Base-by-base conservation (phyloP, 2,113 vertebrate species). In the Chlamydotis undulata region DNA sequence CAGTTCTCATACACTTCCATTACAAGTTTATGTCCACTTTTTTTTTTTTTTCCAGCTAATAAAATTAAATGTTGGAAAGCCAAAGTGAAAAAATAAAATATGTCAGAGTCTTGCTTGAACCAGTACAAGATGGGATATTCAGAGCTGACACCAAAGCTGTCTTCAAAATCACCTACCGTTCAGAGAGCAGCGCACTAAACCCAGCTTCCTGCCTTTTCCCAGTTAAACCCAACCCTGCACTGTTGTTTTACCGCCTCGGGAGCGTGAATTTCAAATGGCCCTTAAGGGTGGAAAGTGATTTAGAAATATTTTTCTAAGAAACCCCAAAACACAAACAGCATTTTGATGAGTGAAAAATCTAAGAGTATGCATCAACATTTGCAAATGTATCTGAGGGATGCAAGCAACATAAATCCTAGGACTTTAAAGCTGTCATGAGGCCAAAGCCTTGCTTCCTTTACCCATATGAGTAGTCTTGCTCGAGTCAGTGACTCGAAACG, bases 301-400 rank as follows among this genome's bases (percentile, higher is more conserved):
- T 90, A 87, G 95, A 95, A 96, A 96, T 94, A 95, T 94, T 94
- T 95, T 95, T 95, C 90, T 82, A 93, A 94, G 94, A 95, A 94
- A 92, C 68, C 85, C 87, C 90, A 84, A 92, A 95, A 93, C 94
- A 96, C 89, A 96, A 89, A 89, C 93, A 95, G 92, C 91, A 87
- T 96, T 93, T 96, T 96, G 93, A 89, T 91, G 92, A 96, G 95
- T 87, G 73, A 87, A 93, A 97, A 97, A 95, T 57, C 84, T 65
- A 95, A 69, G 93, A 80, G 87, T 82, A 85, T 83, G 74, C 41
- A 16, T 96, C 92, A 97, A 91, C 92, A 92, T 94, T 96, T 93
- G 83, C 93, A 97, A 89, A 91, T 71, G 49, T 94, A 90, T 97
- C 92, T 83, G 70, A 94, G 70, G 50, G 92, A 93, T 87, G 80